Percentiles rank a stretch among this genome's conserved stretches.
phyloP scores from a whole-genome alignment of 2,888 invertebrate species.

The Microplitis manilae region DNA sequence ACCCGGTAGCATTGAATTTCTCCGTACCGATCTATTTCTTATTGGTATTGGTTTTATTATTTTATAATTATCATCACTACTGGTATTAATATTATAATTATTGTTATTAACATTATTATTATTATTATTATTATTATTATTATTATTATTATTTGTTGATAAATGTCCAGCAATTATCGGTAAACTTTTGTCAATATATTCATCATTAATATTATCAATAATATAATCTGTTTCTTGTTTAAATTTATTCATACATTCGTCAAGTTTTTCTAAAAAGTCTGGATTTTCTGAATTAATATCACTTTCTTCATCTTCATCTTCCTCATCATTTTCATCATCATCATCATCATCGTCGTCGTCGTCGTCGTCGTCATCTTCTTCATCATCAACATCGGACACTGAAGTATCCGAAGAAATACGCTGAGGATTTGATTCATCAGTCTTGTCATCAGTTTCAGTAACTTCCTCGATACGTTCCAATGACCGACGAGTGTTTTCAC shows the following conservation, averaged over 20 bases:
- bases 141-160: slow-evolving; percentile 59
- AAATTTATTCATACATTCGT: slow-evolving; percentile 82
- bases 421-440: slow-evolving; percentile 66
- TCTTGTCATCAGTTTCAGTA: slow-evolving; percentile 69
- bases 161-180: slow-evolving; percentile 53
- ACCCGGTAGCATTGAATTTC: slow-evolving; percentile 68
- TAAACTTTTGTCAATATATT: slow-evolving; percentile 55
- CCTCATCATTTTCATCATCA: slow-evolving; percentile 72
- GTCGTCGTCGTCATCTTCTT: slow-evolving; percentile 71
- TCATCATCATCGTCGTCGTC: slow-evolving; percentile 65
- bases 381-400: slow-evolving; percentile 64
- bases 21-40: slow-evolving; percentile 65
- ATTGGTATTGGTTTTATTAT: slow-evolving; percentile 60
- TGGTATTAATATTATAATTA: slow-evolving; percentile 57
- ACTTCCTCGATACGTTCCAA: slow-evolving; percentile 76
- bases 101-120: neutral
- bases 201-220: slow-evolving; percentile 62
- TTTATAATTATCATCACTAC: slow-evolving; percentile 53
- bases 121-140: slow-evolving; percentile 28
- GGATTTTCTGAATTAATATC: slow-evolving; percentile 76
- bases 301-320: slow-evolving; percentile 73
- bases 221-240: slow-evolving; percentile 80
- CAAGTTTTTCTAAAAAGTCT: slow-evolving; percentile 81
- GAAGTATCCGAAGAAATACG: slow-evolving; percentile 62
- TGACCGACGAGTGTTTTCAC: slow-evolving; percentile 73